Evolutionary conservation across 2,797 vertebrate species (phyloP).

Genomic region (Tangara arthus): DNA sequence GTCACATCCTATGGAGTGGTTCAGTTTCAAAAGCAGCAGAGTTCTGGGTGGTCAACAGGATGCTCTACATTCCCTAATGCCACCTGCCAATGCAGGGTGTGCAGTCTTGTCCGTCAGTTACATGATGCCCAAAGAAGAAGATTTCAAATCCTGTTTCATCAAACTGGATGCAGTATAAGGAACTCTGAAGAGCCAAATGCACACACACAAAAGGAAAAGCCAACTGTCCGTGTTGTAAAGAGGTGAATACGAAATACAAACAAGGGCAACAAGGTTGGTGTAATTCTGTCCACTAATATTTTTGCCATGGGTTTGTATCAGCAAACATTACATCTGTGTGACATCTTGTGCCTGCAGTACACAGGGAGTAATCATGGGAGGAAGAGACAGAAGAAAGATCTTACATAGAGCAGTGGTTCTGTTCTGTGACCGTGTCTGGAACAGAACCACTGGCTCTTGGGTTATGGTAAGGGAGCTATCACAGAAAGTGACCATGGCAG

Average conservation of each 20-base stretch:
- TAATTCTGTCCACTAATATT: background rate
- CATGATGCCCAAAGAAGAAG: background rate
- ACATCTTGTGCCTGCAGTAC: background rate
- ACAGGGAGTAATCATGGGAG: background rate
- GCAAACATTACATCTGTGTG: background rate
- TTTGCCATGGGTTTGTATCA: background rate
- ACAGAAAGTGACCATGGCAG: background rate
- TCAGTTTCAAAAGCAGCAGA: background rate
- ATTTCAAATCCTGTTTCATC: background rate
- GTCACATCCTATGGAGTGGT: background rate
- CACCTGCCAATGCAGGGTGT: background rate
- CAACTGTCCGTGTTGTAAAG: background rate
- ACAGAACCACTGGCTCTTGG: background rate
- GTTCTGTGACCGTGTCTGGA: background rate
- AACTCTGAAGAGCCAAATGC: background rate
- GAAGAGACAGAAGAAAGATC: background rate
- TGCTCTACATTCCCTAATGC: background rate
- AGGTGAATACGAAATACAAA: background rate
- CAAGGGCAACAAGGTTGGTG: background rate
- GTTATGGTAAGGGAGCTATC: background rate
- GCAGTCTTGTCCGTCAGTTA: background rate
- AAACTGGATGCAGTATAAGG: background rate
- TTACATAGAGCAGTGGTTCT: accelerated
- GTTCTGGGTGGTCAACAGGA: background rate
- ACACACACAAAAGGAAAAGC: background rate